Evolutionary conservation across 2,888 invertebrate genomes (phyloP), one percentile per base, ranked within the genome.

Genomic region (Plagiodera versicolora): DNA sequence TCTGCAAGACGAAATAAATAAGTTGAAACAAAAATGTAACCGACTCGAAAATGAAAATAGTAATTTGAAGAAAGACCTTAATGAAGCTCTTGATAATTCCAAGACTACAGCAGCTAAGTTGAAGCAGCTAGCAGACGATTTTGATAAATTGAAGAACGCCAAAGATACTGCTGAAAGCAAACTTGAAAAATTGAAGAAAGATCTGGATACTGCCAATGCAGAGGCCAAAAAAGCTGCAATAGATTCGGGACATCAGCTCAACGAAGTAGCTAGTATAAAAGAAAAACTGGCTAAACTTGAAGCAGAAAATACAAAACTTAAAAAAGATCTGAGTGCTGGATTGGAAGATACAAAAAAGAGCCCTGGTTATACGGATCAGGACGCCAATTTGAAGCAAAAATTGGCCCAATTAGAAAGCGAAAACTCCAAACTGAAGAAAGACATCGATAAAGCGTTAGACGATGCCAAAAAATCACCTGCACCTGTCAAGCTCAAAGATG

Each of bases 1-100:
- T 9, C 51, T 68, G 35, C 65, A 65, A 28, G 63, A 67, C n/a
- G 71, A 71, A 61, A 65, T 64, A 56, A 58, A 56, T 2, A 67
- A 66, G 48, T 56, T 70, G 11, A 70, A 61, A 63, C 64, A 63
- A 32, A 65, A 47, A 32, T 19, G 55, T 4, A 50, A 60, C 6
- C 53, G 57, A 48, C 45, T 67, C 4, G 67, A 69, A 62, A 64
- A 64, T 32, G 70, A 68, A 55, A 66, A 67, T 19, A 51, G 17
- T 14, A 67, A 69, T 28, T 51, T 72, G 35, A 66, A 66, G 10
- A 59, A 64, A 32, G 64, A 68, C 17, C 47, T 68, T 16, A 56
- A 60, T 8, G 57, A 45, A 10, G 61, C 61, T n/a, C 49, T 59
- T 17, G 55, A 55, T 10, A 51, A 63, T n/a, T 28, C 35, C 4